A percentile compares a stretch with the other conserved stretches of the same genome.
Evolutionary conservation across 1,140 invertebrate species (phyloP).

Genomic region (Achroia grisella): DNA sequence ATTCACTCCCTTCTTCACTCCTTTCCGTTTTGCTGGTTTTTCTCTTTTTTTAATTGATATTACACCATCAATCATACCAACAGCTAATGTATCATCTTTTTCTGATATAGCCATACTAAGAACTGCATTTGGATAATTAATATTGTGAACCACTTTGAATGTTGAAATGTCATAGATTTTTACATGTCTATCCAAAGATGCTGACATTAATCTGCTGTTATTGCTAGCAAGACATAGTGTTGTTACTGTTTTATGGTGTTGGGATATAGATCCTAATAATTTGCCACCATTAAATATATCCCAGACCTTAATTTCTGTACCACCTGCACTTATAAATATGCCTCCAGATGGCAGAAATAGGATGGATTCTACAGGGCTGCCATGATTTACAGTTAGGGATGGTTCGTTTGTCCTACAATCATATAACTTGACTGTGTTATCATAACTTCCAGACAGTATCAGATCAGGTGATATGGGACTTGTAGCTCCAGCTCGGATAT

Average conservation of each 20-base stretch:
- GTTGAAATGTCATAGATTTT: slow-evolving; percentile 94
- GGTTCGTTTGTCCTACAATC: slow-evolving; percentile 85
- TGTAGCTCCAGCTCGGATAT: slow-evolving; percentile 86
- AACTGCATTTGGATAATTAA: slow-evolving; percentile 93
- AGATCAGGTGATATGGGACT: slow-evolving; percentile 85
- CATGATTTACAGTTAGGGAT: slow-evolving; percentile 88
- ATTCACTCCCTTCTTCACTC: slow-evolving; percentile 52
- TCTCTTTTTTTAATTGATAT: slow-evolving; percentile 89
- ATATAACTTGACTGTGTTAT: slow-evolving; percentile 92
- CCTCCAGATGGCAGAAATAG: slow-evolving; percentile 92
- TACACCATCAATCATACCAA: slow-evolving; percentile 94
- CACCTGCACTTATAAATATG: slow-evolving; percentile 93
- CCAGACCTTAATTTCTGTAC: slow-evolving; percentile 94
- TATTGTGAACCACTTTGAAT: slow-evolving; percentile 90
- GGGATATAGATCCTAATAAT: slow-evolving; percentile 84
- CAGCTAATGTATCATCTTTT: slow-evolving; percentile 88
- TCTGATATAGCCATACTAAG: slow-evolving; percentile 88
- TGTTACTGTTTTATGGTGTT: slow-evolving; percentile 96
- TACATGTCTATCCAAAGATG: slow-evolving; percentile 93
- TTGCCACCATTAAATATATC: slow-evolving; percentile 91
- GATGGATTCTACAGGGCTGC: slow-evolving; percentile 91
- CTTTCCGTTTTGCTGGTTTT: slow-evolving; percentile 61
- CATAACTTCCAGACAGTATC: slow-evolving; percentile 93
- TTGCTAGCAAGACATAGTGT: slow-evolving; percentile 85
- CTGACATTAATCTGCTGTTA: slow-evolving; percentile 88